A percentile compares a stretch with the other conserved stretches of the same genome.
Conservation (phyloP, 2,113 vertebrate species). For the Nerophis lumbriciformis region DNA sequence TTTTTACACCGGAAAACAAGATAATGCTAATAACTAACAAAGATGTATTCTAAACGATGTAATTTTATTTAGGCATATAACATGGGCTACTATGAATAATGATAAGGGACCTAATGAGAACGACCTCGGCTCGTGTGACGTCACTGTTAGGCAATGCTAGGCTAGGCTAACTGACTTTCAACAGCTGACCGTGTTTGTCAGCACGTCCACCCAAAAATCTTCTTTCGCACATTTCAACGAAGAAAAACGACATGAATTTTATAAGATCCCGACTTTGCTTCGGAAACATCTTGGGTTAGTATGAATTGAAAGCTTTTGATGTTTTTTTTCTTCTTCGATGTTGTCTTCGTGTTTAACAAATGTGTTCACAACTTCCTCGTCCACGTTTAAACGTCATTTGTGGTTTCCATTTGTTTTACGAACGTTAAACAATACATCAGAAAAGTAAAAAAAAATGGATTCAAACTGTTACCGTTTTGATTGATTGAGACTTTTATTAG, state of each 20-base stretch:
- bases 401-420: no score
- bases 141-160: background rate
- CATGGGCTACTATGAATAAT: background rate
- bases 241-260: slow-evolving; percentile 50
- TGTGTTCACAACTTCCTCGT: background rate
- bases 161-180: slow-evolving; percentile 48
- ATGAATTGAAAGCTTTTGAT: background rate
- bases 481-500: no score
- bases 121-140: no score
- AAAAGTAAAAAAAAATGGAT: no score
- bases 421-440: no score
- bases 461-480: no score
- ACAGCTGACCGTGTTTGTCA: background rate
- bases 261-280: slow-evolving; percentile 34
- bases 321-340: background rate
- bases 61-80: slow-evolving; percentile 30
- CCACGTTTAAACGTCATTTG: no score
- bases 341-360: fast-evolving
- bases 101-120: background rate
- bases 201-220: background rate
- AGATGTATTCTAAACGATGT: no score
- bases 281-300: slow-evolving; percentile 52
- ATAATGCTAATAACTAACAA: no score
- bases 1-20: background rate
- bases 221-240: no score